These are phyloP conservation scores for Centruroides vittatus DNA, from an alignment of 1,140 invertebrate genomes.

Conservation along the genomic window DNA sequence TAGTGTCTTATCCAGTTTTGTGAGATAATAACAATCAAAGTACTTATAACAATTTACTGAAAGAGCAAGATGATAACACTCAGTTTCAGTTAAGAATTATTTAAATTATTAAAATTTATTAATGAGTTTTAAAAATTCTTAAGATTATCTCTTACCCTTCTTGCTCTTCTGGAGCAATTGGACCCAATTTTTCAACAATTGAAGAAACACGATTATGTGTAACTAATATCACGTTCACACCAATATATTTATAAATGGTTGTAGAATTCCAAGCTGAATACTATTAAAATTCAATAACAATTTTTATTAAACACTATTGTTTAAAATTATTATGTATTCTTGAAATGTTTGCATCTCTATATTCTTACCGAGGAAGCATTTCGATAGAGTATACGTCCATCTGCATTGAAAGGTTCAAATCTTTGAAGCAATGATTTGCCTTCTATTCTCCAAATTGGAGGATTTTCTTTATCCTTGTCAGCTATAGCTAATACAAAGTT, in stretches of 20 bases:
- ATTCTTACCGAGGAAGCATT: constrained; percentile 68
- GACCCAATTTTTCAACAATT: constrained; percentile 17
- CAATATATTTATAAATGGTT: constrained; percentile 18
- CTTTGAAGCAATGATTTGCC: constrained; percentile 72
- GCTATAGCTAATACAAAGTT: constrained; percentile 75
- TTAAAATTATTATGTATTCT: constrained; percentile 4
- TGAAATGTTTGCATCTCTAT: background rate
- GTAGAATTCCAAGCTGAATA: constrained; percentile 20
- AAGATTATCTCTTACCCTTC: constrained; percentile 6
- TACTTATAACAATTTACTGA: no score
- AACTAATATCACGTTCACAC: constrained; percentile 15
- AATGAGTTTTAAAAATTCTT: no score
- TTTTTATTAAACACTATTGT: background rate
- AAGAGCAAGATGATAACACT: no score
- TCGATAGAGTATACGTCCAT: constrained; percentile 61
- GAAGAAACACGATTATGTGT: constrained; percentile 11
- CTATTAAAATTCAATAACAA: constrained; percentile 4
- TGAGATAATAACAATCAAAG: no score
- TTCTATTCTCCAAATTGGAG: constrained; percentile 60
- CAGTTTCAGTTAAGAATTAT: no score
- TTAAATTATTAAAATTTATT: no score
- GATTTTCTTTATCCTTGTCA: constrained; percentile 28
- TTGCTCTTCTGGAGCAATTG: constrained; percentile 5
- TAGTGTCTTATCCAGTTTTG: no score
- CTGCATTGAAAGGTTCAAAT: constrained; percentile 65